Evolutionary conservation across 2,888 invertebrate species (phyloP).

Genomic region (Troides oblongomaculatus): DNA sequence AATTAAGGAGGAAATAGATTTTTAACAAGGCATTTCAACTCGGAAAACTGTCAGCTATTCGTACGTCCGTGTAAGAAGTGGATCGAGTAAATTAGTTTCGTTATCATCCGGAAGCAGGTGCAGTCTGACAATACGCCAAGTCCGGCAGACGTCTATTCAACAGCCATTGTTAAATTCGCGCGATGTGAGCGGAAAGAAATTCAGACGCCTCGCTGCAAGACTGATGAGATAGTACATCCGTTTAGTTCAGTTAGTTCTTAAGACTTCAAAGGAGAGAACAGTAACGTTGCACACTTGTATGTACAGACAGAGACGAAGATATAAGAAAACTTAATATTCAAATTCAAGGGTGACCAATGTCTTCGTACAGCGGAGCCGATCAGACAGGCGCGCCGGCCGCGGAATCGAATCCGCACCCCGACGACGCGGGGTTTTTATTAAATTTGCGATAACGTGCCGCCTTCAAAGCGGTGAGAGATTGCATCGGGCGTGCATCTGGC

Average conservation of each 20-base stretch:
- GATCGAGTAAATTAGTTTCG: constrained; percentile 52
- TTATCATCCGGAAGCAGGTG: constrained; percentile 49
- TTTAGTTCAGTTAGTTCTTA: not conserved
- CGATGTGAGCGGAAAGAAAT: constrained; percentile 7
- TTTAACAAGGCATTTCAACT: not conserved
- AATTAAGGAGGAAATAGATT: not conserved
- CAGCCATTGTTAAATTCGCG: constrained; percentile 14
- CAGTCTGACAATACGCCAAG: constrained; percentile 18
- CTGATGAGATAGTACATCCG: no score
- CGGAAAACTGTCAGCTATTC: constrained; percentile 3
- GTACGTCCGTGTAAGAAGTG: constrained; percentile 30
- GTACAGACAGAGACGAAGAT: no score
- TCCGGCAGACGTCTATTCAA: constrained; percentile 11
- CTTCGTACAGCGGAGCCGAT: no score
- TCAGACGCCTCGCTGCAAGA: no score
- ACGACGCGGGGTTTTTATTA: constrained; percentile 33
- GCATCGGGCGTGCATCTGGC: constrained; percentile 37
- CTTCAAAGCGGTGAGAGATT: constrained; percentile 37
- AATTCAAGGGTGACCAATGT: no score
- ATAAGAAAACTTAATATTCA: no score
- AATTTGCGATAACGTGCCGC: constrained; percentile 38
- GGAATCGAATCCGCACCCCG: constrained; percentile 30
- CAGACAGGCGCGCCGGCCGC: constrained; percentile 12
- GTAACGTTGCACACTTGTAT: not conserved
- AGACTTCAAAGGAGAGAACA: no score